Evolutionary conservation across 2,113 vertebrate species (phyloP), one percentile per base, ranked within the genome.

Genomic region (Barbus barbus): DNA sequence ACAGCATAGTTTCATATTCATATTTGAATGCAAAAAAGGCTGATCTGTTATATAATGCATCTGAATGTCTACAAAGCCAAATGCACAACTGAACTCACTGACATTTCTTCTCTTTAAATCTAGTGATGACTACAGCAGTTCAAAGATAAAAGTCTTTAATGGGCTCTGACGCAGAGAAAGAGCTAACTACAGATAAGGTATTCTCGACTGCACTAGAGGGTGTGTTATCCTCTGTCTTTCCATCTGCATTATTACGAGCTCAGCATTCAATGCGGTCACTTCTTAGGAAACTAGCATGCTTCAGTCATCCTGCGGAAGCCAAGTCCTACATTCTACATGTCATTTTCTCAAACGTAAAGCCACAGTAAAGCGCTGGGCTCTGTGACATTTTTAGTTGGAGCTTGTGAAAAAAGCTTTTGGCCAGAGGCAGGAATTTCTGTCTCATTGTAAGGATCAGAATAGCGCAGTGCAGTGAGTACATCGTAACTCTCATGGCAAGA

Each of bases 341-440:
- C 91, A 93, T 89, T 92, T 91, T 91, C 88, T 85, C 86, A 89
- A 86, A 90, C 78, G 87, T 85, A 83, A 89, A 86, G 86, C 86
- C 84, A 78, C 85, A 83, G 87, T 90, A 89, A 87, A 87, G 85
- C 90, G 89, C 89, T 89, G 84, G 85, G 88, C 90, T 91, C 89
- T 44, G 53, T 94, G 93, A 94, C 93, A 94, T 93, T 93, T 93
- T 90, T 93, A 91, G 90, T 91, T 91, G 86, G 88, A 90, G 89
- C 87, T 90, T 91, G 91, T 91, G 86, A 56, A 84, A 91, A 20
- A 80, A 28, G 86, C 86, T 88, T 80, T 81, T 78, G 84, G 87
- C 86, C 78, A 69, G 72, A 76, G 86, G 82, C 71, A 81, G 46
- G 41, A 73, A 31, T 73, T 67, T 83, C 69, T 84, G 78, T 80